Evolutionary conservation across 2,113 vertebrate genomes (phyloP).

Genomic region (Probosciger aterrimus): DNA sequence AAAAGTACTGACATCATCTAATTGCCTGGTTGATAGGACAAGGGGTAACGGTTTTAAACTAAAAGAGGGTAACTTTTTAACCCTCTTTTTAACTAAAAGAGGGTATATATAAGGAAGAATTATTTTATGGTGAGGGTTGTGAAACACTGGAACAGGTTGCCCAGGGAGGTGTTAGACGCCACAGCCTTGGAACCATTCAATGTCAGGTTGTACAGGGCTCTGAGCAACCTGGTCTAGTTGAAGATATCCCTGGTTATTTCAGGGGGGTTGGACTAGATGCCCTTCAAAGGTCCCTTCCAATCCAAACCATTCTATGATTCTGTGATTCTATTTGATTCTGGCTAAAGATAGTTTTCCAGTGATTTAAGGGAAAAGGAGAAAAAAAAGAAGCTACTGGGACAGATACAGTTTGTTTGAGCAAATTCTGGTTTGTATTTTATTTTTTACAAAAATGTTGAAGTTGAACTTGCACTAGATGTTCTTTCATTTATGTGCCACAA

Average conservation of each 20-base stretch:
- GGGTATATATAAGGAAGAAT: background rate
- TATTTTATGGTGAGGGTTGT: background rate
- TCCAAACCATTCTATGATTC: background rate
- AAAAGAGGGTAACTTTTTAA: background rate
- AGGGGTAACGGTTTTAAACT: background rate
- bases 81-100: background rate
- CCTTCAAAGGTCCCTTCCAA: background rate
- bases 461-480: background rate
- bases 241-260: background rate
- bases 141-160: background rate
- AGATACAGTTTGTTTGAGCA: background rate
- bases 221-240: background rate
- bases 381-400: background rate
- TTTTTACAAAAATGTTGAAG: background rate
- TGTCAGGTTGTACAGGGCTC: fast-evolving
- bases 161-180: background rate
- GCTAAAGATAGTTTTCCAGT: background rate
- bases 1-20: background rate
- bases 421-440: background rate
- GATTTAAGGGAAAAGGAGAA: background rate
- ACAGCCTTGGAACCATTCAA: background rate
- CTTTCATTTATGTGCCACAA: background rate
- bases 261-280: background rate
- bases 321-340: background rate
- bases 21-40: background rate